Base-by-base conservation (phyloP, 2,888 invertebrate genomes). In the Criorhina ranunculi region DNA sequence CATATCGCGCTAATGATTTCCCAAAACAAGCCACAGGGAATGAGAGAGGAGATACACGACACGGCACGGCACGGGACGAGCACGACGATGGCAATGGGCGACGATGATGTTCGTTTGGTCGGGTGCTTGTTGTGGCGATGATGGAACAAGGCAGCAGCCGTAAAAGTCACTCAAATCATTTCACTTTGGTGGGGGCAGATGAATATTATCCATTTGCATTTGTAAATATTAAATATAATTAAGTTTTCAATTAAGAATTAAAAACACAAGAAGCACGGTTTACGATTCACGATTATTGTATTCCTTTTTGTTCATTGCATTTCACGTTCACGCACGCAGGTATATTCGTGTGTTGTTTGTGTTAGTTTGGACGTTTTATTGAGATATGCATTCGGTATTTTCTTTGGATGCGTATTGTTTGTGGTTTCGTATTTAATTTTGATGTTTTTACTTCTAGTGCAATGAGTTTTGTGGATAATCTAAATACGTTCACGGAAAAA, bases 351-450 rank as follows among this genome's bases (percentile, higher is more conserved):
- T 59, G 78, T 83, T 83, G 83, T 83, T 83, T 73, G 79, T 79
- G 64, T 83, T 83, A 79, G 79, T 83, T 82, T 80, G 85, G 85
- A 85, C 85, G 85, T 85, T 83, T 79, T 85, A 79, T 80, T 85
- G 19, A 80, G 85, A 85, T 85, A 85, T 85, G 85, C 85, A 80
- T 85, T 79, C 57, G 79, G 82, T 77, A 60, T 67, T 67, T 72
- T 15, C 9, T 72, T 69, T 44, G 42, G 69, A 49, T 75, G 53
- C 69, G 59, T 69, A 64, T 66, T 75, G 69, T 60, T 73, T 73
- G 35, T 53, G 42, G 64, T 80, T 83, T 67, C 33, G 31, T 29
- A 24, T 51, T 42, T 15, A 62, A 77, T 62, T 72, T 78, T 72
- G 17, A 55, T 77, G 51, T 35, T 57, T 57, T 70, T n/a, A n/a